phyloP scores from a whole-genome alignment of 2,797 vertebrate genomes.

The Phataginus tetradactyla region DNA sequence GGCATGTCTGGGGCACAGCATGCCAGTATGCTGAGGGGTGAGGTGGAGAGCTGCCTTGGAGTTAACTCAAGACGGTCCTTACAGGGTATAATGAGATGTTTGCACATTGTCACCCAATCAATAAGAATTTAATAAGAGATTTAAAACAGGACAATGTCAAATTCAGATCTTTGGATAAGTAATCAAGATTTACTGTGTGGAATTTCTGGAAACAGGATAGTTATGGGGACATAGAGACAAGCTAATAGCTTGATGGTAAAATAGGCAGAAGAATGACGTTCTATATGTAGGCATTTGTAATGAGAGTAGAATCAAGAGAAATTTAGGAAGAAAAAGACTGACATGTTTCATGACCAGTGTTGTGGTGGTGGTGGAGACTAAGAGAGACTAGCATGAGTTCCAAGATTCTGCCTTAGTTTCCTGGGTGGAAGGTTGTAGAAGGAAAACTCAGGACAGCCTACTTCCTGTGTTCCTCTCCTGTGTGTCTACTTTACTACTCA shows the following conservation, averaged over 20 bases:
- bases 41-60: not conserved
- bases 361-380: not conserved
- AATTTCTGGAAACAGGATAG: not conserved
- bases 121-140: not conserved
- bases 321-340: not conserved
- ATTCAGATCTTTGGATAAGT: not conserved
- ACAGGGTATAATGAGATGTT: not conserved
- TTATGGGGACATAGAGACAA: not conserved
- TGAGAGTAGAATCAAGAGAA: not conserved
- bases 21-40: not conserved
- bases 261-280: not conserved
- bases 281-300: not conserved
- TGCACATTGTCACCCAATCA: not conserved
- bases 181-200: not conserved
- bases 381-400: not conserved
- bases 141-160: not conserved
- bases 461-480: not conserved
- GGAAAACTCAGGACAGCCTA: not conserved
- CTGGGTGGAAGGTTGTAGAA: not conserved
- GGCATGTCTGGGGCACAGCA: not conserved
- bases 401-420: not conserved
- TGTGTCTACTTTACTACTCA: not conserved
- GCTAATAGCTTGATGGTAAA: not conserved
- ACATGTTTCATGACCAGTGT: not conserved
- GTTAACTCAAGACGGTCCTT: not conserved